Evolutionary conservation across 2,797 vertebrate species (phyloP), one percentile per base, ranked within the genome.

Genomic region (Hapalemur alaotrensis): DNA sequence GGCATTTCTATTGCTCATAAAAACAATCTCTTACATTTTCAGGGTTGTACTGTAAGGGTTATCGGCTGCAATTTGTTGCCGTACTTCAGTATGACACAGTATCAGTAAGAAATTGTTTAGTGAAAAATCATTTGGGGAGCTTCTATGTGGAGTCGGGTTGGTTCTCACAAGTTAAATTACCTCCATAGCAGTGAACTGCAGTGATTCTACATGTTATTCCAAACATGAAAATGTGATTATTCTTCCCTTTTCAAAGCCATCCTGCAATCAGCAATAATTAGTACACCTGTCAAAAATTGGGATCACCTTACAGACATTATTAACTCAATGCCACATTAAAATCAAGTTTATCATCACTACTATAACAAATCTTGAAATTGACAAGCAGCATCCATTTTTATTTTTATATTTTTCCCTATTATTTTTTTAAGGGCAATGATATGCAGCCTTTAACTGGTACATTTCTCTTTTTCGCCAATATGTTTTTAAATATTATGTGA

Each of bases 141-240:
- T 41, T 93, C 96, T 93, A 93, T 54, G 65, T 65, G 59, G 87
- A 95, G 25, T 25, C 59, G 28, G 84, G 22, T 12, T 41, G 65
- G 65, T 96, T 89, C 78, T 82, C 92, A 57, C 22, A 83, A 95
- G 85, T 97, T 80, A 81, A 97, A 97, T 61, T 75, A 82, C 67
- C 91, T 67, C 95, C 87, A 96, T 75, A 85, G 59, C 92, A 97
- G 89, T 93, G 91, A 97, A 95, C 50, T 94, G 65, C 67, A 96
- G 89, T 93, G 92, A 94, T 80, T 93, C 76, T 85, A 65, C 70
- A 30, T 94, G 85, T 63, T 54, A 91, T 83, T 80, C 54, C 59
- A 80, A 30, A 69, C 48, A 92, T 54, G 87, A 93, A 93, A 95
- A 95, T 38, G 28, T 59, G 61, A 43, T 20, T 83, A 78, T 54